Conservation (phyloP, 2,113 vertebrate species). For the Bungarus multicinctus region DNA sequence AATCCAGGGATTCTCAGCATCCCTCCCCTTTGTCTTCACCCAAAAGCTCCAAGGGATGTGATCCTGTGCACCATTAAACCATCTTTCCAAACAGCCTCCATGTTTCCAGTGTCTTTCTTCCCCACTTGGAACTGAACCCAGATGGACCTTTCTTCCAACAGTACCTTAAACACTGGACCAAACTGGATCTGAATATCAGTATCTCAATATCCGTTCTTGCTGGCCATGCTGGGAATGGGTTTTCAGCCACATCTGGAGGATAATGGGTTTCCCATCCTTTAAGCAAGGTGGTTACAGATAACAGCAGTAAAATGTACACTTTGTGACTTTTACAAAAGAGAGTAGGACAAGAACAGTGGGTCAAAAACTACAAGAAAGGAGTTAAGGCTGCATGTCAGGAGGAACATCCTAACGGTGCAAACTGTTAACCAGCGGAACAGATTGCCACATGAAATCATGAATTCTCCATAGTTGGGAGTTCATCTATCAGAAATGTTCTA, state of each 20-base stretch:
- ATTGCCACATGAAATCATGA: neutral
- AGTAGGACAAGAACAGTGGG: neutral
- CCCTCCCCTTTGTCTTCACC: too few relatives aligned
- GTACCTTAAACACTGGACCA: too few relatives aligned
- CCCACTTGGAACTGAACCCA: too few relatives aligned
- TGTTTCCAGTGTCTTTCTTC: too few relatives aligned
- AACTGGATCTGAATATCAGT: too few relatives aligned
- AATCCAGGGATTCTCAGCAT: too few relatives aligned
- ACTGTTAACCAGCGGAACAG: neutral
- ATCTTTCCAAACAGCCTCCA: too few relatives aligned
- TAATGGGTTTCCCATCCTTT: neutral
- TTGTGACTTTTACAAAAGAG: neutral
- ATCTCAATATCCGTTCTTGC: too few relatives aligned
- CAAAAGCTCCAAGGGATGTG: too few relatives aligned
- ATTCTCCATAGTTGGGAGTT: neutral
- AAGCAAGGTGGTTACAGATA: neutral
- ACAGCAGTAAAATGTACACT: neutral
- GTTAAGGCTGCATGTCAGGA: neutral
- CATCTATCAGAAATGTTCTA: neutral
- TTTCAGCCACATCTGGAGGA: neutral
- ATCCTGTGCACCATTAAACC: too few relatives aligned
- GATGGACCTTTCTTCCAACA: too few relatives aligned
- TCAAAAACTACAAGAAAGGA: neutral
- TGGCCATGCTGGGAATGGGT: too few relatives aligned
- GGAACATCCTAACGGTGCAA: neutral